Percentiles rank a stretch among this genome's conserved stretches.
These are phyloP conservation scores for Gandaritis pyraliata DNA, from an alignment of 2,888 invertebrate species.

Conservation along the genomic window DNA sequence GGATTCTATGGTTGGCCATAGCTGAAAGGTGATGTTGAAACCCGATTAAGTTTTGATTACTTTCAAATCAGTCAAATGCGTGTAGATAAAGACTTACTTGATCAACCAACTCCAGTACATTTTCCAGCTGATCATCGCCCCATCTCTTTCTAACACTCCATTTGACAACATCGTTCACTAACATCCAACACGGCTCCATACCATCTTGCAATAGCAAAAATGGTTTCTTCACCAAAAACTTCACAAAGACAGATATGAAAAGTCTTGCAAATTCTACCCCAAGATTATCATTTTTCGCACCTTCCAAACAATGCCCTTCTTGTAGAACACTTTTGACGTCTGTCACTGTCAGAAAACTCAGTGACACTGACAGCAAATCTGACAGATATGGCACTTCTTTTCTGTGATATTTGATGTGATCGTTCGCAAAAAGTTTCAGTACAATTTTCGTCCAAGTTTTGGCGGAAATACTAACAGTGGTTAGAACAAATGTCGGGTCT, in stretches of 20 bases:
- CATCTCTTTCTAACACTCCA: slow-evolving; percentile 45
- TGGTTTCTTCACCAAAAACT: slow-evolving; percentile 46
- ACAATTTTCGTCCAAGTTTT: slow-evolving; percentile 27
- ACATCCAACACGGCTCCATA: slow-evolving; percentile 37
- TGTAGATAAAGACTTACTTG: slow-evolving; percentile 47
- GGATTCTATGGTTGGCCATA: slow-evolving; percentile 40
- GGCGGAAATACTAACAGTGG: slow-evolving; percentile 22
- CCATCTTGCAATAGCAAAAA: slow-evolving; percentile 45
- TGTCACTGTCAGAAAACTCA: slow-evolving; percentile 40
- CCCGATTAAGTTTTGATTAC: too few species aligned
- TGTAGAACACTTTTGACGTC: slow-evolving; percentile 45
- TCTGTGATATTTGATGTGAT: slow-evolving; percentile 25
- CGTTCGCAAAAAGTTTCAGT: slow-evolving; percentile 19
- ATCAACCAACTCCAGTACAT: slow-evolving; percentile 52
- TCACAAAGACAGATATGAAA: slow-evolving; percentile 50
- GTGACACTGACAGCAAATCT: slow-evolving; percentile 51
- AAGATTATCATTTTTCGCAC: slow-evolving; percentile 40
- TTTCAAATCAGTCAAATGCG: too few species aligned
- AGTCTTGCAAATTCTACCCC: slow-evolving; percentile 44
- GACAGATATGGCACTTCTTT: slow-evolving; percentile 38
- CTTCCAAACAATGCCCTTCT: slow-evolving; percentile 27
- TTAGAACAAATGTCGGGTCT: slow-evolving; percentile 17
- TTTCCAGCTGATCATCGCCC: slow-evolving; percentile 40
- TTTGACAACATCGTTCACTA: slow-evolving; percentile 54
- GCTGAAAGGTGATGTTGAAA: slow-evolving; percentile 6